Evolutionary conservation across 2,888 invertebrate genomes (phyloP), one percentile per base, ranked within the genome.

Genomic region (Cremastinae sp.): DNA sequence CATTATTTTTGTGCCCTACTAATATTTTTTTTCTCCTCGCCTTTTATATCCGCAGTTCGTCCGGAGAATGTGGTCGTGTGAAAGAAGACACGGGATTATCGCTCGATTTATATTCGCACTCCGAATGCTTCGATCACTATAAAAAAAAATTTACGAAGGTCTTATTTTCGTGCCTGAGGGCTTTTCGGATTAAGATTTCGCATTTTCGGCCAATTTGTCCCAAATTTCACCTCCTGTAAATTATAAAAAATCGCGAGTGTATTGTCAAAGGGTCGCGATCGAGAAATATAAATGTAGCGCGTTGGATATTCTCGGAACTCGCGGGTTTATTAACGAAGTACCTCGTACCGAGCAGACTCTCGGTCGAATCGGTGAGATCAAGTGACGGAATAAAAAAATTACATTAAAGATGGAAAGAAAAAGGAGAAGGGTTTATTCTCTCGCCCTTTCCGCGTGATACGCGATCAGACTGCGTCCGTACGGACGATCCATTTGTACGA

Each of bases 71-170:
- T 47, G 49, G 18, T 8, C 47, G 62, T 28, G 28, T 28, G 5
- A 28, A 70, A 59, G 16, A 51, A 61, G 59, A 34, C 22, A 56
- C 43, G 82, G 28, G 82, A 86, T 85, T 83, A 87, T 82, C 80
- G 78, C 75, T 68, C 83, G 81, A 82, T 86, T 85, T 85, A 83
- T 85, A 84, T 81, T 80, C 82, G 75, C 61, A 49, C 45, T 61
- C 22, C 20, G 62, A 22, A 16, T 59, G 14, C 14, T 49, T 38
- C 20, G 8, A 51, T 22, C 28, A 28, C 5, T 28, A 28, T 28
- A 28, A 28, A 28, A 28, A n/a, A 28, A 5, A 28, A 28, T 43
- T 49, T 22, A 16, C 18, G 47, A 22, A 59, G 58, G 53, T 51
- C 47, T 70, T n/a, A n/a, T n/a, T 53, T 34, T 47, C 41, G 22